Evolutionary conservation across 2,797 vertebrate genomes (phyloP), one percentile per base, ranked within the genome.

Genomic region (Tokudaia tokunoshimensis): DNA sequence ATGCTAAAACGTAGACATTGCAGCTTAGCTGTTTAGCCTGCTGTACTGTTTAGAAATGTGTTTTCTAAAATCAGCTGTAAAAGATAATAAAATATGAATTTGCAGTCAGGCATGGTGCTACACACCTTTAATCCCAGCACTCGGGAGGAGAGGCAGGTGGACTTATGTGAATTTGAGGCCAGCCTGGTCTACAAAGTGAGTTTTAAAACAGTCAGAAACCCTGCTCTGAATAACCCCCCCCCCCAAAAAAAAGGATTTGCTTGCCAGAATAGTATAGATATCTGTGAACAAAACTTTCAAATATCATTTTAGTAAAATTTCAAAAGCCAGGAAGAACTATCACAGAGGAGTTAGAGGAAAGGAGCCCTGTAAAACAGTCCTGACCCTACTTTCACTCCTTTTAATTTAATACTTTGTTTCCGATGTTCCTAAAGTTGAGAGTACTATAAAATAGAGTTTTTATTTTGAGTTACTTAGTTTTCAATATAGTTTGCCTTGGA

Each of bases 41-140:
- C 55, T 19, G 11, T 24, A 47, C 52, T 52, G 74, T 74, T 92
- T 10, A 14, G n/a, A 78, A 29, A 3, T 93, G 41, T 13, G n/a
- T 83, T 96, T 97, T 91, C 79, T 91, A 80, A 92, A 96, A 65
- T 26, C 47, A 65, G 19, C 19, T 83, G 81, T 83, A 79, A 47
- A 6, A 70, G 34, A 63, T 29, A n/a, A 82, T 29, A 92, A 94
- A 91, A 59, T 61, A 59, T 22, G 55, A 22, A 47, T 94, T 89
- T 82, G 31, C 84, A 47, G 2, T 44, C 75, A 8, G 44, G 13
- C 26, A 8, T 31, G 13, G 75, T 76, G 44, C 44, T 6, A 14
- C 6, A 15, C 5, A 47, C 44, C 24, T 47, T 76, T 76, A 76
- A 24, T 76, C 75, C 75, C 75, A 76, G 41, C 13, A 47, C 13